Base-by-base conservation (phyloP, 2,113 vertebrate species). In the Hyaena hyaena region DNA sequence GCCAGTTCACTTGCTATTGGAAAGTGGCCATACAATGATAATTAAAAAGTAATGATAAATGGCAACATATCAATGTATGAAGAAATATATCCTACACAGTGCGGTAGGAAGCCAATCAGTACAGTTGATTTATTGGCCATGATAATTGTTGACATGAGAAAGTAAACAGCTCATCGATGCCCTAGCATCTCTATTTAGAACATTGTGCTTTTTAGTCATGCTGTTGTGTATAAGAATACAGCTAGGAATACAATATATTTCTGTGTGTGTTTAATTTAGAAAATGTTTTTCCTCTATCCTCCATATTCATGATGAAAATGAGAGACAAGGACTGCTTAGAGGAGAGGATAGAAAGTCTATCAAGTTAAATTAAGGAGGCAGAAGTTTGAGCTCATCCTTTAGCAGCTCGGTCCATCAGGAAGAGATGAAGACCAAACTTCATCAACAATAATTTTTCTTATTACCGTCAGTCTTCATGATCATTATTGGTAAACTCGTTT, bases 91-190 rank as follows among this genome's bases (percentile, higher is more conserved):
- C 53, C 84, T 79, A 8, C n/a, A 48, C 39, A 3, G 85, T 73
- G 71, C 50, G 35, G 50, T 93, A 83, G 74, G 93, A 77, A 96
- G 76, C 80, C 88, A 55, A 45, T 96, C 94, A 94, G 90, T 66
- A 71, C 66, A 69, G 97, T 74, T 85, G 94, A 97, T 96, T 98
- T 96, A 88, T 87, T 96, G 53, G 45, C 55, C 53, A 45, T 85
- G 66, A 63, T 97, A 96, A 97, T 83, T 96, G 97, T 90, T 96
- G 95, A 71, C 84, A 82, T n/a, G 90, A 90, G 82, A 88, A 93
- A 93, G 53, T 77, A 93, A 97, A 95, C 35, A 98, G 76, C 35
- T 93, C 45, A 77, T 96, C 71, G 61, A 11, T 95, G 84, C 21
- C 11, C 77, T 58, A 55, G 63, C 73, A 58, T 92, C 65, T 90